Percentiles rank a stretch among this genome's conserved stretches.
These are phyloP conservation scores for Balaenoptera acutorostrata DNA, from an alignment of 2,113 vertebrate genomes.

Conservation along the genomic window DNA sequence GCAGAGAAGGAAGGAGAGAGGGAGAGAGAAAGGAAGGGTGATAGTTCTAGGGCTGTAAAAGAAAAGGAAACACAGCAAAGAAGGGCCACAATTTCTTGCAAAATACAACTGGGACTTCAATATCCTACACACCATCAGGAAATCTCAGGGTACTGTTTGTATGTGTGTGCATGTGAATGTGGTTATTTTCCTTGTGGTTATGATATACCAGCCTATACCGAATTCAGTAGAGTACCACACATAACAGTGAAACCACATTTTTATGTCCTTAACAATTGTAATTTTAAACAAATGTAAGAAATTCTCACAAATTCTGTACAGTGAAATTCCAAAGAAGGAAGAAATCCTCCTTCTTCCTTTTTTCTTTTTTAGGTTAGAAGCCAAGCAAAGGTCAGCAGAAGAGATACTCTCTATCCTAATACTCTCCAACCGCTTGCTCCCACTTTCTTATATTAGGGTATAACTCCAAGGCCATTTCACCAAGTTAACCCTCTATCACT, in stretches of 20 bases:
- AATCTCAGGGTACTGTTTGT: not conserved
- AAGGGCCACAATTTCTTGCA: not conserved
- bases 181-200: constrained; percentile 28
- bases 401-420: not conserved
- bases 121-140: not conserved
- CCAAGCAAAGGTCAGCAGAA: not conserved
- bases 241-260: constrained; percentile 32
- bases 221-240: not conserved
- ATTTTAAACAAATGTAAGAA: constrained; percentile 35
- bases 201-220: not conserved
- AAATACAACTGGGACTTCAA: not conserved
- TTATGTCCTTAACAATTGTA: not conserved
- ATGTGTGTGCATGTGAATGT: not conserved
- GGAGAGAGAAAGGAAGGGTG: not conserved
- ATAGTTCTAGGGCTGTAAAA: not conserved
- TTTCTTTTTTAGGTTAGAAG: not conserved
- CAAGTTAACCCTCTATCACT: not conserved
- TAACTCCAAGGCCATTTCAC: not conserved
- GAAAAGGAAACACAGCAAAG: not conserved
- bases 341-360: not conserved
- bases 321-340: not conserved
- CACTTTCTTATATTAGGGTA: not conserved
- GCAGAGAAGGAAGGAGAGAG: not conserved
- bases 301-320: not conserved
- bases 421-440: not conserved